Evolutionary conservation across 2,113 vertebrate species (phyloP).

Genomic region (Muntiacus muntjak): DNA sequence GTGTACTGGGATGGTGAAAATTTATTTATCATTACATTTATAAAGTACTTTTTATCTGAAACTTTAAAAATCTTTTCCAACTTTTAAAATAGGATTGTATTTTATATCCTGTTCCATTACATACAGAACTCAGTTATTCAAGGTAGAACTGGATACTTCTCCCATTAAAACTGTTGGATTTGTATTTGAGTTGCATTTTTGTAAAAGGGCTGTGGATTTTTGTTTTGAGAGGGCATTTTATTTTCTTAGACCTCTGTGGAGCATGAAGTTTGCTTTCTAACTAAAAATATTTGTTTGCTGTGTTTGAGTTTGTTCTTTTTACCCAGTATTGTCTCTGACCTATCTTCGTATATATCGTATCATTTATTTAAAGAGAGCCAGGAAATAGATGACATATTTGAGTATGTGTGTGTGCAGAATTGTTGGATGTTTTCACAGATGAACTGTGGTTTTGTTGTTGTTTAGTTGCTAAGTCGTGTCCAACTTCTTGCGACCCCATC

Average conservation of each 20-base stretch:
- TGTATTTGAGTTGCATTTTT: neutral
- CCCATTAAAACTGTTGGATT: neutral
- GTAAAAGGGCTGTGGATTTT: neutral
- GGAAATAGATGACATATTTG: neutral
- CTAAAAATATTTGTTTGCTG: neutral
- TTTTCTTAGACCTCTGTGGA: neutral
- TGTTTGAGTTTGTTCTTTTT: neutral
- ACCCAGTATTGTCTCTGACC: neutral
- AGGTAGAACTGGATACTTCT: neutral
- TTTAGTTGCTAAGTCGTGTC: neutral
- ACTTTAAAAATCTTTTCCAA: neutral
- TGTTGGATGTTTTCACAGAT: neutral
- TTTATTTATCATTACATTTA: neutral
- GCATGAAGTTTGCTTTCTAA: conserved; percentile 1
- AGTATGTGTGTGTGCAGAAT: neutral
- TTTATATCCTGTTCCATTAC: conserved; percentile 3
- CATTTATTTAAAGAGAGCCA: conserved; percentile 6
- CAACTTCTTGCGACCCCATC: neutral
- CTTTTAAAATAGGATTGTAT: conserved; percentile 33
- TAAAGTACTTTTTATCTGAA: neutral
- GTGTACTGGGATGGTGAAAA: neutral
- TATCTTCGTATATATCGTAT: neutral
- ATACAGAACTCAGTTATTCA: neutral
- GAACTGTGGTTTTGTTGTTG: neutral
- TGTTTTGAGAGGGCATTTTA: neutral